These are phyloP conservation scores for Tenthredo livida DNA, from an alignment of 2,888 invertebrate species.

Conservation along the genomic window DNA sequence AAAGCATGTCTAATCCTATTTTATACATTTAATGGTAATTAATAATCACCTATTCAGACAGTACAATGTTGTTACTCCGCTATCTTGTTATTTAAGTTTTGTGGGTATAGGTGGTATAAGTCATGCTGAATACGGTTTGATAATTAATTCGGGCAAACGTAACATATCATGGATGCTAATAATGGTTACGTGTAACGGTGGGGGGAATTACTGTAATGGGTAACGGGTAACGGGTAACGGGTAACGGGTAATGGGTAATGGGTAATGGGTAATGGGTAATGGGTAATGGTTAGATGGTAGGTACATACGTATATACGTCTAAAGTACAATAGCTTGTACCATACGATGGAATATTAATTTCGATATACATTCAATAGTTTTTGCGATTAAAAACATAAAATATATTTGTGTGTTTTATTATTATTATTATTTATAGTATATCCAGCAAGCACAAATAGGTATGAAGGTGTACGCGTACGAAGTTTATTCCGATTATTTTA, in stretches of 20 bases:
- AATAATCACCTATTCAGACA: slow-evolving; percentile 66
- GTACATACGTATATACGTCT: slow-evolving; percentile 13
- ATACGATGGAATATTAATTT: slow-evolving; percentile 58
- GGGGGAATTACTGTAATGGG: neutral
- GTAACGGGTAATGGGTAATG: neutral
- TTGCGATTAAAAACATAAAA: slow-evolving; percentile 37
- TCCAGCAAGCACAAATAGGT: slow-evolving; percentile 73
- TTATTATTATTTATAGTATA: slow-evolving; percentile 65
- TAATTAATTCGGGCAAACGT: slow-evolving; percentile 55
- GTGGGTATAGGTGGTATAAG: neutral
- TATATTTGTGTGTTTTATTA: slow-evolving; percentile 58
- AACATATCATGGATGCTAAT: slow-evolving; percentile 55
- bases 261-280: neutral
- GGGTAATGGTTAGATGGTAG: neutral
- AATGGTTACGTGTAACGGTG: neutral
- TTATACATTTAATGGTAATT: slow-evolving; percentile 67
- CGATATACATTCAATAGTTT: slow-evolving; percentile 65
- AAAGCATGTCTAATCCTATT: slow-evolving; percentile 69
- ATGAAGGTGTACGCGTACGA: slow-evolving; percentile 32
- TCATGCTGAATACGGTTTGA: slow-evolving; percentile 23
- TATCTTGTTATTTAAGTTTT: slow-evolving; percentile 11
- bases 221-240: neutral
- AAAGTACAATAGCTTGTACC: slow-evolving; percentile 16
- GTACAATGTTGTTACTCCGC: slow-evolving; percentile 62
- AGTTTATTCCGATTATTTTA: neutral